Percentiles rank a stretch among this genome's conserved stretches.
Conservation (phyloP, 1,140 invertebrate genomes). For the Fopius arisanus region DNA sequence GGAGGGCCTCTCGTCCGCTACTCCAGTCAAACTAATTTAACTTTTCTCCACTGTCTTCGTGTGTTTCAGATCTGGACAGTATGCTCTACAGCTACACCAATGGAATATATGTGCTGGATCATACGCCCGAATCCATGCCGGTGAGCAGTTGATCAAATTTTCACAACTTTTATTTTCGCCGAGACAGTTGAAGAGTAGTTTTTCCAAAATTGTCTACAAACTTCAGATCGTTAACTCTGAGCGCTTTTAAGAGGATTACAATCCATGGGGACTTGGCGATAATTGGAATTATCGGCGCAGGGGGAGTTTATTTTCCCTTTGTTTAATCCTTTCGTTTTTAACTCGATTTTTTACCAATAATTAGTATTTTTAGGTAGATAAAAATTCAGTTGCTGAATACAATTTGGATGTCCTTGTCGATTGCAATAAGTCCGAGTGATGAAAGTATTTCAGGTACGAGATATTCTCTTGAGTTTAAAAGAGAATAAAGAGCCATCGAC, state of each 20-base stretch:
- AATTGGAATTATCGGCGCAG: too few species aligned
- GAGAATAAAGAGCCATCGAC: neutral
- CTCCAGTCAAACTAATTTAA: slow-evolving; percentile 34
- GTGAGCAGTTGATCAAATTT: slow-evolving; percentile 51
- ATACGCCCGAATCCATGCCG: slow-evolving; percentile 57
- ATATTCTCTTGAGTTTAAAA: neutral
- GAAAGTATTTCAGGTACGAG: neutral
- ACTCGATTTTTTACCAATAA: too few species aligned
- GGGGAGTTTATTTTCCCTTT: too few species aligned
- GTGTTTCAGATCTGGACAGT: slow-evolving; percentile 59
- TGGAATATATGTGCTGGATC: slow-evolving; percentile 61
- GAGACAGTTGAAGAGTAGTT: neutral
- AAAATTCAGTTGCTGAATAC: too few species aligned
- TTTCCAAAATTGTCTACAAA: neutral
- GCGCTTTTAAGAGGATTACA: too few species aligned
- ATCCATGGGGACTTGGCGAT: too few species aligned
- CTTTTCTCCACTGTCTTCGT: slow-evolving; percentile 37
- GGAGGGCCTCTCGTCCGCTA: neutral
- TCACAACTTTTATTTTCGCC: neutral
- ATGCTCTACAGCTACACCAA: slow-evolving; percentile 63
- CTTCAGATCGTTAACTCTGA: neutral
- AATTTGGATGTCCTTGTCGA: too few species aligned
- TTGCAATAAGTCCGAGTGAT: too few species aligned
- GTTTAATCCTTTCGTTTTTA: too few species aligned
- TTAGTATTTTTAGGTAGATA: too few species aligned